Evolutionary conservation across 35 echinoderm and acorn worm genomes (phyloP).

Genomic region (Lytechinus variegatus): DNA sequence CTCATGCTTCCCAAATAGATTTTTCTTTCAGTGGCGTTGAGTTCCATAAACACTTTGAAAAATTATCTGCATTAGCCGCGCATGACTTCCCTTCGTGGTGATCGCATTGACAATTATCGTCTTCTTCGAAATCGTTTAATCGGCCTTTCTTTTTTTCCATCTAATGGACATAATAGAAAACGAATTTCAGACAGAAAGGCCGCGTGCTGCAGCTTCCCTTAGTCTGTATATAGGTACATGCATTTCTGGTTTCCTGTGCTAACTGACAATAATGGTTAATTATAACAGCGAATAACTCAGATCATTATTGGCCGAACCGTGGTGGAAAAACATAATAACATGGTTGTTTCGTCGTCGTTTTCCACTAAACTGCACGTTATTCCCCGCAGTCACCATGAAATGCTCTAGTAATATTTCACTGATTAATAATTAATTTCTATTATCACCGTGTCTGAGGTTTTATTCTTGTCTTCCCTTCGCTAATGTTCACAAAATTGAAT

Average conservation of each 20-base stretch:
- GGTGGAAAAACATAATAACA: background rate
- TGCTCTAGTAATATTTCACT: background rate
- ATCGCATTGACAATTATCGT: constrained; percentile 21
- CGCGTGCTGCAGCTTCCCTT: background rate
- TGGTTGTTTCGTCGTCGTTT: background rate
- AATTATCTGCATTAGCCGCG: constrained; percentile 50
- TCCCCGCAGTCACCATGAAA: background rate
- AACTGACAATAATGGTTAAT: background rate
- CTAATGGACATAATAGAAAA: constrained; percentile 3
- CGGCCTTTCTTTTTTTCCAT: background rate
- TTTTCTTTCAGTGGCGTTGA: constrained; percentile 41
- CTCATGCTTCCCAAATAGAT: constrained; percentile 35
- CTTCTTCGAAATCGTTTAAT: constrained; percentile 1
- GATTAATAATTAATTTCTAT: background rate
- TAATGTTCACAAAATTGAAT: background rate
- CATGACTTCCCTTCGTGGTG: background rate
- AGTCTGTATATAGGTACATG: background rate
- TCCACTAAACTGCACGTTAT: no score
- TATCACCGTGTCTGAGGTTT: background rate
- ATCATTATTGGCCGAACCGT: background rate
- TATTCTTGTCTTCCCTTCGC: background rate
- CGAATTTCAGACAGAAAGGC: background rate
- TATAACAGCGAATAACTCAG: background rate
- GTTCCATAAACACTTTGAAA: constrained; percentile 54
- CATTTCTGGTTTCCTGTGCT: background rate